phyloP scores from a whole-genome alignment of 1,140 invertebrate species.

The Diprion similis region DNA sequence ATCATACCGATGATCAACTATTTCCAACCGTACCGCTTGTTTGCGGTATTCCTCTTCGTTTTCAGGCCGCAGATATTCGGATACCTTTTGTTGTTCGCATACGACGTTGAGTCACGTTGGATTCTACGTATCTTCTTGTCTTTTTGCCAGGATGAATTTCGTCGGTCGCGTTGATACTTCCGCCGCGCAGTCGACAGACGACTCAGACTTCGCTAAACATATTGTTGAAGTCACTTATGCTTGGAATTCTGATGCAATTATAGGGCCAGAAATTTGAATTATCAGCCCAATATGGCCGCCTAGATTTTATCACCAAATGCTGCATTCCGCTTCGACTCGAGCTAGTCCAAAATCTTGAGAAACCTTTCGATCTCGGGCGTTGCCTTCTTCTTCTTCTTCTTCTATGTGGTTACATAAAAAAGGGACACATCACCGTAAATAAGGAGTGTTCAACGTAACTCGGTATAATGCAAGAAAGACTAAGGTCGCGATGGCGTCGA shows the following conservation, averaged over 20 bases:
- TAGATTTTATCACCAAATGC: too few relatives aligned
- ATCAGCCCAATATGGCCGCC: too few relatives aligned
- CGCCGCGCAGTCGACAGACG: constrained; percentile 24
- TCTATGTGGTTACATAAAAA: too few relatives aligned
- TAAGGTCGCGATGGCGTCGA: neutral
- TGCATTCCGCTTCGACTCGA: too few relatives aligned
- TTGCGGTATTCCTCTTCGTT: neutral
- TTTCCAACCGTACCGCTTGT: neutral
- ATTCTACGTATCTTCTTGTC: constrained; percentile 27
- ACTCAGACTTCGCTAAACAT: constrained; percentile 24
- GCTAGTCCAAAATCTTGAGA: too few relatives aligned
- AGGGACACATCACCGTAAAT: too few relatives aligned
- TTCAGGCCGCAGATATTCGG: neutral
- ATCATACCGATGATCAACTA: neutral
- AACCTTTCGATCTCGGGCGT: too few relatives aligned
- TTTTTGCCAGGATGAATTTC: constrained; percentile 41
- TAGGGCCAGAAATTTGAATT: too few relatives aligned
- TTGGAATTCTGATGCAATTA: too few relatives aligned
- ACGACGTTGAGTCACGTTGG: neutral
- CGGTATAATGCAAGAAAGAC: neutral
- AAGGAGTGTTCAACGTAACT: neutral
- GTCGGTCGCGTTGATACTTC: constrained; percentile 26
- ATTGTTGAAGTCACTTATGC: too few relatives aligned
- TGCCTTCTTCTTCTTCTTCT: too few relatives aligned
- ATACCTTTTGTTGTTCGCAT: neutral